Base-by-base conservation (phyloP, 2,113 vertebrate species). In the Lucifuga dentata region DNA sequence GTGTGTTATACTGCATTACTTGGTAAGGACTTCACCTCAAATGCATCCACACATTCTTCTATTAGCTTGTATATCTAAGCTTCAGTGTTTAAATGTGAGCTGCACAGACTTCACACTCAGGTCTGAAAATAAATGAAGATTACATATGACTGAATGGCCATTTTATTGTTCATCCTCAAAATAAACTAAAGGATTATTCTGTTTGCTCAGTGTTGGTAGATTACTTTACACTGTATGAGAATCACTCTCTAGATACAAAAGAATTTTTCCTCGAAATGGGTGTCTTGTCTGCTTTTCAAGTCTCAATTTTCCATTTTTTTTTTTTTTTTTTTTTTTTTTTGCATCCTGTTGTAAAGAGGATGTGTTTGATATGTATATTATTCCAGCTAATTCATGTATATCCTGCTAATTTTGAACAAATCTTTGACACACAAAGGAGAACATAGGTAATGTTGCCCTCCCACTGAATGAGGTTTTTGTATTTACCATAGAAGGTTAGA, bases 111-210 rank as follows among this genome's bases (percentile, higher is more conserved):
- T 75, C 20, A 59, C 8, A 49, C 10, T 33, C 5, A 50, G 55
- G 35, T 56, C 40, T 60, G 39, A 68, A 81, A 74, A 65, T 60
- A 68, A 40, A 40, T 2, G 12, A 15, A 51, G 32, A 79, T 62
- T 72, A 36, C 21, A 33, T 16, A 36, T n/a, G 13, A 41, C 29
- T 43, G n/a, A 29, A 15, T 21, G 7, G 12, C 41, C 48, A 43
- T 55, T 55, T 68, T 12, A 45, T 33, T 66, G 16, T 21, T 5
- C 1, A 46, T 5, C 17, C 11, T 45, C 5, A 40, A 64, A 76
- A 76, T 35, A 71, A 66, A 40, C 50, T 16, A 10, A 10, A 39
- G 24, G 36, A 35, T 36, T 49, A 17, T 21, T 11, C 65, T 57
- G 20, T 65, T 46, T 26, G 29, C 2, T 29, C 33, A 46, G 60